These are phyloP conservation scores for Polia nebulosa DNA, from an alignment of 2,888 invertebrate species.

Conservation along the genomic window DNA sequence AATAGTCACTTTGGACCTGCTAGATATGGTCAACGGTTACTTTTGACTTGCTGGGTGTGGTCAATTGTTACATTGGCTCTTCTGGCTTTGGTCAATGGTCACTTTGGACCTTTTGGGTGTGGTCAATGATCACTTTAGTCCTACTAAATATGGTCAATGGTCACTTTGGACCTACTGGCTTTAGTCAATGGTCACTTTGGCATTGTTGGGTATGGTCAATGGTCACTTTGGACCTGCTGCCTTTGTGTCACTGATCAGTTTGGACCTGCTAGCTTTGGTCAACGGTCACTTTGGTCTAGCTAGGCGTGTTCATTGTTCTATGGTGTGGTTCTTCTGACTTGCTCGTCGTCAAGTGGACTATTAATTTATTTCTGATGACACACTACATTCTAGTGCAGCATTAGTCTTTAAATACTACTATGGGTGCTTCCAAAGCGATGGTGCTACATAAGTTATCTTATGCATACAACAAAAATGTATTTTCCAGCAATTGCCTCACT, in stretches of 20 bases:
- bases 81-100: constrained; percentile 22
- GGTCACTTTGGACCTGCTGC: constrained; percentile 43
- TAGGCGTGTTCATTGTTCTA: constrained; percentile 21
- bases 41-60: neutral
- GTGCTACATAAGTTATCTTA: neutral
- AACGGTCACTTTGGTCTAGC: constrained; percentile 24
- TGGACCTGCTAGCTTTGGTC: constrained; percentile 32
- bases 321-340: constrained; percentile 6
- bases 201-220: too few relatives aligned
- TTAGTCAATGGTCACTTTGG: too few relatives aligned
- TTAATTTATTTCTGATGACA: neutral
- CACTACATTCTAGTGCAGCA: neutral
- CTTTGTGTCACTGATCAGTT: constrained; percentile 11
- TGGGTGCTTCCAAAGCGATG: neutral
- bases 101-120: constrained; percentile 28
- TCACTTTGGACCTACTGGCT: constrained; percentile 31
- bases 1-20: constrained; percentile 22
- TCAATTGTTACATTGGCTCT: too few relatives aligned
- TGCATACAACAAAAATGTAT: neutral
- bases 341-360: neutral
- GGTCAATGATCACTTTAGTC: constrained; percentile 45
- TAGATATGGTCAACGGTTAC: constrained; percentile 22
- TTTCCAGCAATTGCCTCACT: neutral
- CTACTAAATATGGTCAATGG: constrained; percentile 26
- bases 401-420: neutral